A percentile compares a stretch with the other conserved stretches of the same genome.
These are phyloP conservation scores for Microctenopoma steveboyesi DNA, from an alignment of 2,797 vertebrate genomes.

Conservation along the genomic window DNA sequence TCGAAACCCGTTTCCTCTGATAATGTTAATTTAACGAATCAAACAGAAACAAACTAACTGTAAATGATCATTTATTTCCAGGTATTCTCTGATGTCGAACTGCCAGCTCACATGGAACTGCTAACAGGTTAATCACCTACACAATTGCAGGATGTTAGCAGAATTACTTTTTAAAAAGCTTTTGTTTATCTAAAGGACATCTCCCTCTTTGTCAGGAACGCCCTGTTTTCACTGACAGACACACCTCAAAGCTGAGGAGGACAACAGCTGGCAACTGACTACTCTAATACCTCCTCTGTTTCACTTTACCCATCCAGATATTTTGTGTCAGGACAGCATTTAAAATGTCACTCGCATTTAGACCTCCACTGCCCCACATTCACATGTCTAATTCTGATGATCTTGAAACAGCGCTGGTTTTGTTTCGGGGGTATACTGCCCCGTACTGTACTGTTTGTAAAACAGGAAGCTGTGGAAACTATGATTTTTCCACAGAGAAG, in stretches of 20 bases:
- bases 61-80: too few species aligned
- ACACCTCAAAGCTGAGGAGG: background rate
- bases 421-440: background rate
- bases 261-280: background rate
- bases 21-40: too few species aligned
- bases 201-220: background rate
- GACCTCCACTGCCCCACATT: background rate
- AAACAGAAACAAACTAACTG: too few species aligned
- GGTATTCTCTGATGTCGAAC: too few species aligned
- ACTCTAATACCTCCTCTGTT: background rate
- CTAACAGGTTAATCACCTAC: too few species aligned
- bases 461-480: background rate
- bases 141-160: too few species aligned
- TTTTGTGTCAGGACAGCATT: background rate
- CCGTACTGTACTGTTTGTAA: background rate
- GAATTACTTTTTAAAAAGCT: too few species aligned
- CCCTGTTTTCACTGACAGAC: conserved; percentile 3
- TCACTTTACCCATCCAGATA: background rate
- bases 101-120: too few species aligned
- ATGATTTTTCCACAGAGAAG: background rate
- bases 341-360: background rate
- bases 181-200: conserved; percentile 13
- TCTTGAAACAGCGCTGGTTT: background rate
- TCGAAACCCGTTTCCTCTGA: too few species aligned
- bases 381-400: background rate